Base-by-base conservation (phyloP, 1,140 invertebrate species). In the Polypedilum pembai region DNA sequence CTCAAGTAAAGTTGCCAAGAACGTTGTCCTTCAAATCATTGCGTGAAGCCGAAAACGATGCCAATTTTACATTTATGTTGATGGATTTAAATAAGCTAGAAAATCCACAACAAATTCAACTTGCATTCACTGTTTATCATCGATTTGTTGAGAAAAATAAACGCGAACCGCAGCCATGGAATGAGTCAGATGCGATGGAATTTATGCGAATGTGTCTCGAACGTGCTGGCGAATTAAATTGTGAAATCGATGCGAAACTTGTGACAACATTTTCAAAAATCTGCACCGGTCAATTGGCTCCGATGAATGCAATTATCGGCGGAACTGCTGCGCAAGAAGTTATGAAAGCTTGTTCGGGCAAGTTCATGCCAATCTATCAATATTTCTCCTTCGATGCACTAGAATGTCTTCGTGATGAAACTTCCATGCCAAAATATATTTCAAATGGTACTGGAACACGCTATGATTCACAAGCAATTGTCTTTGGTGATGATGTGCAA, bases 331-430 rank as follows among this genome's bases (percentile, higher is more conserved):
- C 97, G 65, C 96, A 98, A 83, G 95, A 98, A 86, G 92, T 95
- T 1, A 98, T 99, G 91, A 99, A 99, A 84, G 96, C 96, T 1
- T 97, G 95, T 82, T 96, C 93, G 76, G 97, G 97, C 63, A 99
- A 99, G 83, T 99, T 99, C 81, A 90, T 89, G 76, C 98, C 98
- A 0, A 93, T 99, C 75, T 88, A 87, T 78, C 98, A 99, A 80
- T 99, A 92, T 91, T 81, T 99, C 8, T 99, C 99, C 82, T 96
- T 96, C 82, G 97, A 99, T 85, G 93, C 96, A 5, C 85, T 97
- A 17, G 98, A 99, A 84, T 97, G 95, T 83, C 83, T 99, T 75
- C 94, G 95, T 0, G 87, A 87, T 73, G 78, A 85, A 75, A 79
- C 84, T 3, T 79, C 82, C 41, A 83, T 84, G 75, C 83, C 91